Evolutionary conservation across 2,888 invertebrate genomes (phyloP), one percentile per base, ranked within the genome.

Genomic region (Phlogophora meticulosa): DNA sequence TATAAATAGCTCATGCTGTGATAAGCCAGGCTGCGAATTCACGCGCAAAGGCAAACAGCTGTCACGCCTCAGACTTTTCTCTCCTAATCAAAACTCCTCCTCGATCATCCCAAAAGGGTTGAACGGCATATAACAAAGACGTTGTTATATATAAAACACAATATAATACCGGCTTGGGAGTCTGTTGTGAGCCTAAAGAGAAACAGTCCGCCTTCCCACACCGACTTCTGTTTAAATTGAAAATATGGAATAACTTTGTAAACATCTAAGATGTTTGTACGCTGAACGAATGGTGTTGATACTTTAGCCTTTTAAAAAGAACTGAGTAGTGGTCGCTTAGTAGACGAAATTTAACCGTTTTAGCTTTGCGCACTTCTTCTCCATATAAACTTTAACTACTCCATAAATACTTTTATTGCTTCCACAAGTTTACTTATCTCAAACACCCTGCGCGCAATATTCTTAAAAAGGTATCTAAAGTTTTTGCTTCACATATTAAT

Each of bases 221-320:
- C 89, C 88, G 88, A 85, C 88, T 86, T 85, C 91, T 92, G 90
- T 92, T 94, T 91, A 90, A 91, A 94, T 94, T 92, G 93, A 94
- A 95, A 94, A 95, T 95, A 94, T 94, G 91, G 86, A 92, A 93
- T 94, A 94, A 94, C 93, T 94, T 93, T 93, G 94, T 95, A 93
- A 94, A 94, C 92, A 93, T 92, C 92, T 90, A 88, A 90, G 88
- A 87, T 83, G 79, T 65, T 81, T 78, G 64, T 81, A 84, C 60
- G n/a, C 0, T 7, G 76, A 63, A 20, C 17, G 4, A 70, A 34
- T 2, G 1, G 9, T 75, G 17, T 93, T 93, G 91, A 91, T 92
- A 91, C 87, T 92, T 87, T 28, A 28, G 28, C 28, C 28, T 28
- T 28, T 28, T 4, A 28, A 28, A n/a, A n/a, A n/a, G n/a, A n/a